Evolutionary conservation across 2,797 vertebrate genomes (phyloP), one percentile per base, ranked within the genome.

Genomic region (Notolepis coatsorum): DNA sequence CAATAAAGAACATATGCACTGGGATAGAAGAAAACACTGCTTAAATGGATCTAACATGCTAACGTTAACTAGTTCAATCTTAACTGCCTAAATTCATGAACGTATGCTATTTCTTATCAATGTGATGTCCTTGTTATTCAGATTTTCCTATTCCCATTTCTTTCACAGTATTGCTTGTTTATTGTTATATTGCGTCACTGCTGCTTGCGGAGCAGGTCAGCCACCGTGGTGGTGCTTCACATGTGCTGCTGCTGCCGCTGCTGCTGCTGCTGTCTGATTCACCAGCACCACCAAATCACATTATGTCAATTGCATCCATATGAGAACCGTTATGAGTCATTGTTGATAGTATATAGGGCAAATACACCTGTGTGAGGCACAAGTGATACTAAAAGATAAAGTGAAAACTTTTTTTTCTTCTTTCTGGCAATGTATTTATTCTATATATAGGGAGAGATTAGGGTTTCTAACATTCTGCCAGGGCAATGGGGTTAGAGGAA

Each of bases 1-100:
- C 80, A 81, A 75, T 84, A 38, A 83, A 67, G 68, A 86, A 73
- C 84, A 86, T 85, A 82, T 86, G 86, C 56, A 74, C 58, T 23
- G 2, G 45, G 54, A 52, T 73, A 75, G 65, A 68, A 24, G 50
- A 56, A 68, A 75, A 15, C 68, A 50, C 3, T 30, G 43, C 73
- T 50, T 63, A 30, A 65, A 52, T 1, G 5, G 27, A 15, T 65
- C 39, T 71, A 65, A 63, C 21, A 61, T 53, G 54, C 62, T 71
- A n/a, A n/a, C n/a, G n/a, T n/a, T n/a, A n/a, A n/a, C n/a, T n/a
- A n/a, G n/a, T n/a, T n/a, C n/a, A n/a, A n/a, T n/a, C n/a, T n/a
- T n/a, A n/a, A n/a, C n/a, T n/a, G n/a, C 37, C 55, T 18, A 3
- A 42, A 21, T 56, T 52, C 4, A 5, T 9, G 54, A 58, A 66